phyloP scores from a whole-genome alignment of 2,888 invertebrate species.

The Eupithecia subumbrata region DNA sequence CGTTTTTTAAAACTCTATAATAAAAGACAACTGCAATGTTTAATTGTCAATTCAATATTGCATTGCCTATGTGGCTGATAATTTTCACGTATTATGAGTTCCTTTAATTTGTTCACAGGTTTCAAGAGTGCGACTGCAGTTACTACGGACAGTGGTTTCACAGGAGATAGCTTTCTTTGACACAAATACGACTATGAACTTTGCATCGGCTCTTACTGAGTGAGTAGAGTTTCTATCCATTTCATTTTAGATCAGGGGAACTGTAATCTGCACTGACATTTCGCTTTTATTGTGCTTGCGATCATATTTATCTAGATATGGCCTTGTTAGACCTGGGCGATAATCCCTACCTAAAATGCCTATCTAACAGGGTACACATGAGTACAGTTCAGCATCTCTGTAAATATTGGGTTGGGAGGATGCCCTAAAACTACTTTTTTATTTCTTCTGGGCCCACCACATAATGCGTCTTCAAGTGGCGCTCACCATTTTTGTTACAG shows the following conservation, averaged over 20 bases:
- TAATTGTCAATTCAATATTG: too few relatives aligned
- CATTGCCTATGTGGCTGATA: not conserved
- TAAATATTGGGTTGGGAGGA: too few relatives aligned
- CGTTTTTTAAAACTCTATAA: too few relatives aligned
- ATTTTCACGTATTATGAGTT: not conserved
- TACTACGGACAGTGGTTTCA: constrained; percentile 86
- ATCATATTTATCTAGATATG: too few relatives aligned
- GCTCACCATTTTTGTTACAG: too few relatives aligned
- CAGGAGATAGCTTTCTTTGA: constrained; percentile 91
- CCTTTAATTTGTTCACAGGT: constrained; percentile 64
- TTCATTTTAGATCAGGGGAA: not conserved
- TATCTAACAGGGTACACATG: not conserved
- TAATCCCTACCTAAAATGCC: too few relatives aligned
- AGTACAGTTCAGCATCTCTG: not conserved
- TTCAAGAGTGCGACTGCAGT: constrained; percentile 83
- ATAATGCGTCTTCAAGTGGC: too few relatives aligned
- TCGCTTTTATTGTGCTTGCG: not conserved
- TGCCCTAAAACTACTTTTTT: too few relatives aligned
- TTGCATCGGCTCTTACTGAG: constrained; percentile 88
- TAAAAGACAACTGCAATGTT: too few relatives aligned
- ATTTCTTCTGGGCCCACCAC: too few relatives aligned
- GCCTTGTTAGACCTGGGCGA: too few relatives aligned
- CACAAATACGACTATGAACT: constrained; percentile 86
- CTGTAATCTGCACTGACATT: not conserved
- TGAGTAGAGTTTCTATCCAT: constrained; percentile 67